Conservation (phyloP, 2,888 invertebrate genomes). For the Eilema griseolum region DNA sequence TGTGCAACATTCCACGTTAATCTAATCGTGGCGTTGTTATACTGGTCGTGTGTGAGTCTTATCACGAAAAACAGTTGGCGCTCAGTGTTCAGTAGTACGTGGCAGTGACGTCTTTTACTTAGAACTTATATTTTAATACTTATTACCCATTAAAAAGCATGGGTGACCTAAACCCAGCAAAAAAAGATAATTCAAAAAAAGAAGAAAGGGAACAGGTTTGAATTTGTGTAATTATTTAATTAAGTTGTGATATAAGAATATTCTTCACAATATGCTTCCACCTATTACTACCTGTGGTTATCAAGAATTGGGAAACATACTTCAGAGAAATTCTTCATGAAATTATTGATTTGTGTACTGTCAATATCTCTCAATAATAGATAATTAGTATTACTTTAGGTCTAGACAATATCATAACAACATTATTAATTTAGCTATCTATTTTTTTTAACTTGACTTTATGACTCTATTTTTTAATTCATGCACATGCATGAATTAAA, state of each 20-base stretch:
- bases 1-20: conserved; percentile 49
- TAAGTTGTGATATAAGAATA: neutral
- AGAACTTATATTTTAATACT: conserved; percentile 6
- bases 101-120: conserved; percentile 64
- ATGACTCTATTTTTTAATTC: too few species aligned
- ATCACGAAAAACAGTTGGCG: conserved; percentile 71
- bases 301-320: neutral
- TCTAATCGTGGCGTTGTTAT: conserved; percentile 61
- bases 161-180: conserved; percentile 58
- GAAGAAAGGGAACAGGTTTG: conserved; percentile 62
- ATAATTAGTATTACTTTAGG: too few species aligned
- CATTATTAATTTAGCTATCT: too few species aligned
- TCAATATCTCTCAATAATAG: too few species aligned
- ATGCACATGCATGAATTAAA: too few species aligned
- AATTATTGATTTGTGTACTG: neutral
- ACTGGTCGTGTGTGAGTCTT: conserved; percentile 57
- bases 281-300: neutral
- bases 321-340: neutral
- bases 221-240: neutral
- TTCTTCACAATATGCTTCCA: conserved; percentile 10
- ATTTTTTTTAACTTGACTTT: too few species aligned
- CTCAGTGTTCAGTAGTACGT: conserved; percentile 72
- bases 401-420: too few species aligned
- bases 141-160: conserved; percentile 49
- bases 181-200: conserved; percentile 45